Evolutionary conservation across 2,888 invertebrate genomes (phyloP).

Genomic region (Lobophora halterata): DNA sequence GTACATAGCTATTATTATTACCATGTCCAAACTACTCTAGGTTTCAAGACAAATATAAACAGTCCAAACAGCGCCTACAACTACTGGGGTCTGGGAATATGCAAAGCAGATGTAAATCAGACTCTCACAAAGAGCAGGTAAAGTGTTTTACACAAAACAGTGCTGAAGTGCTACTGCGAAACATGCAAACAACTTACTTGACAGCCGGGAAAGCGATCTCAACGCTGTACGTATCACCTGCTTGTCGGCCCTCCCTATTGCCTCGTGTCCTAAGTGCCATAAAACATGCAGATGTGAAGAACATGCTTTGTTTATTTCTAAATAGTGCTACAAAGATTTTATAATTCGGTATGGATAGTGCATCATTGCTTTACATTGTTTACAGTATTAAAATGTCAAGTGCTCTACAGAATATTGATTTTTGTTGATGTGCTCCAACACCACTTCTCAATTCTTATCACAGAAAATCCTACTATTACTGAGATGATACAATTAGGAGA

Average conservation of each 20-base stretch:
- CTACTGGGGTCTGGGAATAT: too few relatives aligned
- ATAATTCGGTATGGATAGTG: slow-evolving; percentile 18
- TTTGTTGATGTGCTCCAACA: slow-evolving; percentile 38
- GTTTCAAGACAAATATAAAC: slow-evolving; percentile 1
- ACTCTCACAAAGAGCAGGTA: slow-evolving; percentile 22
- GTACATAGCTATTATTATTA: slow-evolving; percentile 4
- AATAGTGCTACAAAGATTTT: slow-evolving; percentile 36
- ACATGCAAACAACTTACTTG: slow-evolving; percentile 86
- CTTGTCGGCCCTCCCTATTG: slow-evolving; percentile 91
- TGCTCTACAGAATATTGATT: slow-evolving; percentile 32
- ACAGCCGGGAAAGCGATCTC: slow-evolving; percentile 95
- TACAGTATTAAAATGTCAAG: slow-evolving; percentile 38
- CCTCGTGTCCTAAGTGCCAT: slow-evolving; percentile 84
- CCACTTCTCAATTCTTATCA: slow-evolving; percentile 28
- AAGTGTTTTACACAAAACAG: slow-evolving; percentile 27
- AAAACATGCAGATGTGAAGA: slow-evolving; percentile 76
- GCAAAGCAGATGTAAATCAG: slow-evolving; percentile 20
- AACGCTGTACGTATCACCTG: slow-evolving; percentile 94
- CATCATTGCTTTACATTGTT: slow-evolving; percentile 33
- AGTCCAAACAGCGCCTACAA: slow-evolving; percentile 5
- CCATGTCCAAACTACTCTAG: background rate
- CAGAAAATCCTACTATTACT: slow-evolving; percentile 7
- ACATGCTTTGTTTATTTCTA: slow-evolving; percentile 54
- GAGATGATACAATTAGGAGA: background rate
- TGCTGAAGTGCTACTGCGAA: slow-evolving; percentile 44